These are phyloP conservation scores for Sterrhoptilus dennistouni DNA, from an alignment of 2,113 vertebrate species.

Conservation along the genomic window DNA sequence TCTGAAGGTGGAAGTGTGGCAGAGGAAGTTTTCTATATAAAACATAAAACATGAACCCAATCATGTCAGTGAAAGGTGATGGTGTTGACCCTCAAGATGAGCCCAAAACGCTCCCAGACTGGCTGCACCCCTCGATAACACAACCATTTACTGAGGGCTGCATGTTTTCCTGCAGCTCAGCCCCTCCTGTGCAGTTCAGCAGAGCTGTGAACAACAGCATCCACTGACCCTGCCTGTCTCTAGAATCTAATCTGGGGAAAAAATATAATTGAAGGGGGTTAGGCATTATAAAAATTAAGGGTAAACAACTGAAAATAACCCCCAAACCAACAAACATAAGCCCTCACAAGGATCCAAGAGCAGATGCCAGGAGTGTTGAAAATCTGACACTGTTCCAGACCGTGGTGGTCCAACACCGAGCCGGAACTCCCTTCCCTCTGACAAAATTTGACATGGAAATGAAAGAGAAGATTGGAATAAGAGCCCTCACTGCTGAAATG, in stretches of 20 bases:
- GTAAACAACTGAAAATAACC: rapidly evolving
- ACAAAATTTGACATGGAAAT: background rate
- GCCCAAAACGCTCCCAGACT: background rate
- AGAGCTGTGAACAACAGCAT: background rate
- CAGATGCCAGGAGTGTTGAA: background rate
- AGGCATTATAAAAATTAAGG: background rate
- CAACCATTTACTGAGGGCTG: background rate
- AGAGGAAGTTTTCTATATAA: background rate
- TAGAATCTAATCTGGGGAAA: background rate
- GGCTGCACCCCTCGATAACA: background rate
- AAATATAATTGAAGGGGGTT: background rate
- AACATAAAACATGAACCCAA: background rate
- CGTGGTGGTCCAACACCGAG: background rate
- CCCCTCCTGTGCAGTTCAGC: background rate
- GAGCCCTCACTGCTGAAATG: background rate
- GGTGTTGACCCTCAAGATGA: background rate
- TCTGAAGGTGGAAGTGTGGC: background rate
- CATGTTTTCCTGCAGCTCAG: background rate
- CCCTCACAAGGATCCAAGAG: background rate
- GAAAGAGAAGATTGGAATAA: background rate
- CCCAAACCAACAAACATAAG: background rate
- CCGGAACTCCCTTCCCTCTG: background rate
- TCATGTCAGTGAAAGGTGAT: background rate
- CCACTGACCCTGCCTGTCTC: background rate
- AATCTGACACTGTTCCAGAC: background rate